A percentile compares a stretch with the other conserved stretches of the same genome.
Conservation (phyloP, 2,888 invertebrate genomes). For the Nowickia ferox region DNA sequence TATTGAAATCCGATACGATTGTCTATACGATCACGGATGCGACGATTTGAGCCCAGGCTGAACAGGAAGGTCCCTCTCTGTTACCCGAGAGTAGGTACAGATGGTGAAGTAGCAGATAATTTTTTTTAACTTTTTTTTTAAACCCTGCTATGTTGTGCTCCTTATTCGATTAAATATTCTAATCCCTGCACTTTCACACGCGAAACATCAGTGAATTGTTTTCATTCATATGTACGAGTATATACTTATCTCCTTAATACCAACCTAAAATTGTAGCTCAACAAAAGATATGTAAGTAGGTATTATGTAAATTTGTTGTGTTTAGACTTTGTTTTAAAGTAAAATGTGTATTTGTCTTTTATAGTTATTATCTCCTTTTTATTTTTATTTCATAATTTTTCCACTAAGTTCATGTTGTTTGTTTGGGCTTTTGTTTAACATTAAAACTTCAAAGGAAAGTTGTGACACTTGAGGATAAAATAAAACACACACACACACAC, state of each 20-base stretch:
- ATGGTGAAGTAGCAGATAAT: no score
- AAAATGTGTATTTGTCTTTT: conserved; percentile 23
- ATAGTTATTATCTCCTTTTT: conserved; percentile 42
- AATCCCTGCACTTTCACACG: no score
- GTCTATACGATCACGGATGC: no score
- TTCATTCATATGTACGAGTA: no score
- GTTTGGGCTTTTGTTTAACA: conserved; percentile 57
- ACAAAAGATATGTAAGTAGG: background rate
- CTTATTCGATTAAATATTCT: no score
- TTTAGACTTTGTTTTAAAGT: conserved; percentile 45
- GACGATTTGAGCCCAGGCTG: no score
- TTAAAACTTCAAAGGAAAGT: conserved; percentile 69
- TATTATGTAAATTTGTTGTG: conserved; percentile 59
- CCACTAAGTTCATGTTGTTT: conserved; percentile 33
- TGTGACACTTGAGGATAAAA: conserved; percentile 68
- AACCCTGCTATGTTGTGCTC: no score
- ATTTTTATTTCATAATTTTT: conserved; percentile 26
- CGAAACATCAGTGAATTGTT: no score
- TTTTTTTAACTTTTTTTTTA: no score
- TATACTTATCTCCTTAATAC: background rate
- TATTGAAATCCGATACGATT: no score
- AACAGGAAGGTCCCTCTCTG: no score
- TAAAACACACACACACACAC: background rate
- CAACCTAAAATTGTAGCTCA: conserved; percentile 15
- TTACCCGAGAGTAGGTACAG: no score